A percentile compares a stretch with the other conserved stretches of the same genome.
These are phyloP conservation scores for Drosophila chauvacae DNA, from an alignment of 1,140 invertebrate species.

Conservation along the genomic window DNA sequence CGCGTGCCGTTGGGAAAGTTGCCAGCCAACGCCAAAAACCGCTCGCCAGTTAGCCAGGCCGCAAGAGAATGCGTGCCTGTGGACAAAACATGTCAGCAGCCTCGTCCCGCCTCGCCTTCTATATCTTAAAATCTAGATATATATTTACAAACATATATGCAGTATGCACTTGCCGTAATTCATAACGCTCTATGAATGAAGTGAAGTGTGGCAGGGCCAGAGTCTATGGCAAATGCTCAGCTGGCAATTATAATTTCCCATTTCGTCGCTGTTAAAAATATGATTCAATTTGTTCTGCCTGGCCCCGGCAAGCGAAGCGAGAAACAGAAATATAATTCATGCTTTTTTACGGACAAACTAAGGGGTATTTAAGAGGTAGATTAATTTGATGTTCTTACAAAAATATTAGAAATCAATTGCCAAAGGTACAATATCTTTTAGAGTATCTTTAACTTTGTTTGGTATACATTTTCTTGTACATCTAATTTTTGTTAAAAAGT, in stretches of 20 bases:
- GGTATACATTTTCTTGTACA: too few species aligned
- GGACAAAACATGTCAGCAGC: slow-evolving; percentile 82
- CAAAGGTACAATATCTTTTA: too few species aligned
- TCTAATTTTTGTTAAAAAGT: background rate
- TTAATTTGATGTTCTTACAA: background rate
- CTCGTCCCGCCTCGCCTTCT: slow-evolving; percentile 44
- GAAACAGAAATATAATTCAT: slow-evolving; percentile 40
- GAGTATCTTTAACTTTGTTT: background rate
- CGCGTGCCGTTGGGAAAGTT: slow-evolving; percentile 80
- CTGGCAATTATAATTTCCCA: slow-evolving; percentile 81
- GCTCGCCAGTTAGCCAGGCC: slow-evolving; percentile 59
- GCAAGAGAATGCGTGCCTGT: slow-evolving; percentile 81
- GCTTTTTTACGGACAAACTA: slow-evolving; percentile 16
- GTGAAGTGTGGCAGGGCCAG: slow-evolving; percentile 43
- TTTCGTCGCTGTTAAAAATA: slow-evolving; percentile 75
- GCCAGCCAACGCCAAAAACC: slow-evolving; percentile 52
- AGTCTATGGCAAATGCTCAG: slow-evolving; percentile 62
- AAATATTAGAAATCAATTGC: too few species aligned
- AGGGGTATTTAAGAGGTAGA: background rate
- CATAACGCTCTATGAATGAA: slow-evolving; percentile 72
- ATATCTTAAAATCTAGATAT: slow-evolving; percentile 2
- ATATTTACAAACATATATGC: background rate
- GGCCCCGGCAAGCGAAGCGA: slow-evolving; percentile 40
- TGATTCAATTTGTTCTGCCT: slow-evolving; percentile 74
- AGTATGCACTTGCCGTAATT: slow-evolving; percentile 44